Evolutionary conservation across 2,113 vertebrate genomes (phyloP).

Genomic region (Xenus cinereus): DNA sequence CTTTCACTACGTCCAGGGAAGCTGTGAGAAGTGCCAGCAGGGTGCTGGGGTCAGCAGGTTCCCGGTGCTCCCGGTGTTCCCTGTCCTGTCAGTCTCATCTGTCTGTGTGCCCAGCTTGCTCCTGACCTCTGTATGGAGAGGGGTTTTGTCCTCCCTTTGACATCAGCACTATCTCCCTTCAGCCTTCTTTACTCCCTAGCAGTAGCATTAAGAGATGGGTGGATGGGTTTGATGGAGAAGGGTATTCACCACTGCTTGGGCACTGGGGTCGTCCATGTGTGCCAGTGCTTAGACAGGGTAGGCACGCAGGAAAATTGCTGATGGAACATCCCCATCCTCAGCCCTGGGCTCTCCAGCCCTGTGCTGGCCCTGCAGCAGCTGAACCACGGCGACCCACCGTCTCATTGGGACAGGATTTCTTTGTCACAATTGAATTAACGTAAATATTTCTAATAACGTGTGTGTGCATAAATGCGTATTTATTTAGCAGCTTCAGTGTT

Average conservation of each 20-base stretch:
- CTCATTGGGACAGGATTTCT: not conserved
- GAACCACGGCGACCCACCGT: rapidly evolving
- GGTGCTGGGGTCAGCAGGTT: not conserved
- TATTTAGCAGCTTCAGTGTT: not conserved
- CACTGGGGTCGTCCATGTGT: not conserved
- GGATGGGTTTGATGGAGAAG: not conserved
- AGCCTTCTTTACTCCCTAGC: not conserved
- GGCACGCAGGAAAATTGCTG: not conserved
- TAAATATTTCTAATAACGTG: not conserved
- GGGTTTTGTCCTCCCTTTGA: rapidly evolving
- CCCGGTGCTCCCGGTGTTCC: not conserved
- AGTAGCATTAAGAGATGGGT: not conserved
- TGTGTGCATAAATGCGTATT: not conserved
- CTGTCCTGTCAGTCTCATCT: not conserved
- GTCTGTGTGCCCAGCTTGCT: not conserved
- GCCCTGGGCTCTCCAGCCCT: not conserved
- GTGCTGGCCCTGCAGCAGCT: not conserved
- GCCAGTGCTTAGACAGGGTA: not conserved
- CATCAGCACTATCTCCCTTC: not conserved
- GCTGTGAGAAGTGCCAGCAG: not conserved
- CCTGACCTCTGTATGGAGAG: not conserved
- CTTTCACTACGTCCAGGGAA: not conserved
- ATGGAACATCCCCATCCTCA: not conserved
- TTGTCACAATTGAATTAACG: not conserved
- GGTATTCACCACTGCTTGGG: not conserved